These are phyloP conservation scores for Cynodonichthys magdalenae DNA, from an alignment of 2,797 vertebrate genomes.

Conservation along the genomic window DNA sequence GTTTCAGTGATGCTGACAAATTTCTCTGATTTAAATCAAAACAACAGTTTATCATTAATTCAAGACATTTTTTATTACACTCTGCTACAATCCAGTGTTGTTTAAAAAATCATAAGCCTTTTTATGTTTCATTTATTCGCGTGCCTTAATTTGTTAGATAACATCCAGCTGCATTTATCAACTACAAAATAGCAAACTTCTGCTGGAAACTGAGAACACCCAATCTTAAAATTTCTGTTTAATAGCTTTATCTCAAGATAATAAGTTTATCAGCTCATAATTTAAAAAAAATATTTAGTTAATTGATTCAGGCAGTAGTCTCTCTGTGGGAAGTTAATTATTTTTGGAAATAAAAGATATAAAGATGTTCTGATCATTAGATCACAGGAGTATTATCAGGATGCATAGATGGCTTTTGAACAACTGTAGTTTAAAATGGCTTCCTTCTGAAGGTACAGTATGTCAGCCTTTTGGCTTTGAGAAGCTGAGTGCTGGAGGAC, in stretches of 20 bases:
- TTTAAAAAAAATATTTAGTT: not conserved
- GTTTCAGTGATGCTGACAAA: conserved; percentile 46
- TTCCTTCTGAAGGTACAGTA: not conserved
- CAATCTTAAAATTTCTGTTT: not conserved
- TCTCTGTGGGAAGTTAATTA: not conserved
- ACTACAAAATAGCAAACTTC: conserved; percentile 20
- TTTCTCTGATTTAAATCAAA: conserved; percentile 9
- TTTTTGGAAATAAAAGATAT: not conserved
- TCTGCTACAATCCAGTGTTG: conserved; percentile 23
- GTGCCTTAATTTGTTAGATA: conserved; percentile 81
- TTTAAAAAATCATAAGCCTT: conserved; percentile 41
- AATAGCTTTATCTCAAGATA: not conserved
- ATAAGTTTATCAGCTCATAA: not conserved
- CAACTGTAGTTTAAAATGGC: not conserved
- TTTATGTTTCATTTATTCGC: conserved; percentile 72
- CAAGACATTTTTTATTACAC: conserved; percentile 33
- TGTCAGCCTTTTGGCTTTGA: not conserved
- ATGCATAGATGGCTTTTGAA: not conserved
- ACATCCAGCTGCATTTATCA: conserved; percentile 40
- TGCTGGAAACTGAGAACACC: not conserved
- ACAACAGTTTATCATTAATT: conserved; percentile 10
- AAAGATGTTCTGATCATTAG: not conserved
- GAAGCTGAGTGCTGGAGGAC: not conserved
- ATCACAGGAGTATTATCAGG: not conserved
- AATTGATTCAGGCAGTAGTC: not conserved